phyloP scores from a whole-genome alignment of 30 jellyfish, hydroid and myxozoan genomes.

The Calvadosia cruxmelitensis region DNA sequence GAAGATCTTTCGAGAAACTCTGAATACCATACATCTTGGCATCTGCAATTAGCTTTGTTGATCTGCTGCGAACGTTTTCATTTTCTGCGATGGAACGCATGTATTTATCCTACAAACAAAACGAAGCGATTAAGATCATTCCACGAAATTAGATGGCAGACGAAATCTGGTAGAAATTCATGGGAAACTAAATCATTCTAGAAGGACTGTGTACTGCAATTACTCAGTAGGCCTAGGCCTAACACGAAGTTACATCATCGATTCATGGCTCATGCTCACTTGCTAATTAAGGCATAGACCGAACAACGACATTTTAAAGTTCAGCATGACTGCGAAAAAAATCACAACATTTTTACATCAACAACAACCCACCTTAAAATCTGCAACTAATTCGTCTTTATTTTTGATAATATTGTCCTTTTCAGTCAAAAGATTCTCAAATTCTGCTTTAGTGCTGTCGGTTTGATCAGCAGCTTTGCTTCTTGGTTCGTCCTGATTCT shows the following conservation, averaged over 20 bases:
- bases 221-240: too few species aligned
- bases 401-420: slow-evolving; percentile 19
- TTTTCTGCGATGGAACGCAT: slow-evolving; percentile 84
- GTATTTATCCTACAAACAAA: slow-evolving; percentile 50
- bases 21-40: slow-evolving; percentile 64
- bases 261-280: too few species aligned
- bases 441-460: slow-evolving; percentile 3
- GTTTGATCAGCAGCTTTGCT: slow-evolving; percentile 2
- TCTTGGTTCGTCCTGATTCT: not conserved
- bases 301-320: too few species aligned
- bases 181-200: too few species aligned
- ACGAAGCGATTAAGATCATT: not conserved
- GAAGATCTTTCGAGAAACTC: slow-evolving; percentile 75
- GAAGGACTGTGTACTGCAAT: too few species aligned
- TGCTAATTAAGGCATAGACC: too few species aligned
- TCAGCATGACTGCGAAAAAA: too few species aligned
- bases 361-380: slow-evolving; percentile 24
- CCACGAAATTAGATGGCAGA: not conserved
- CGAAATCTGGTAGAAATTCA: too few species aligned
- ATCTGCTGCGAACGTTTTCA: slow-evolving; percentile 56
- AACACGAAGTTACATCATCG: too few species aligned
- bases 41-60: slow-evolving; percentile 61
- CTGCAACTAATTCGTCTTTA: slow-evolving; percentile 30
- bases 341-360: too few species aligned
- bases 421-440: slow-evolving; percentile 24